phyloP scores from a whole-genome alignment of 2,797 vertebrate species.

The Thamnophis elegans region DNA sequence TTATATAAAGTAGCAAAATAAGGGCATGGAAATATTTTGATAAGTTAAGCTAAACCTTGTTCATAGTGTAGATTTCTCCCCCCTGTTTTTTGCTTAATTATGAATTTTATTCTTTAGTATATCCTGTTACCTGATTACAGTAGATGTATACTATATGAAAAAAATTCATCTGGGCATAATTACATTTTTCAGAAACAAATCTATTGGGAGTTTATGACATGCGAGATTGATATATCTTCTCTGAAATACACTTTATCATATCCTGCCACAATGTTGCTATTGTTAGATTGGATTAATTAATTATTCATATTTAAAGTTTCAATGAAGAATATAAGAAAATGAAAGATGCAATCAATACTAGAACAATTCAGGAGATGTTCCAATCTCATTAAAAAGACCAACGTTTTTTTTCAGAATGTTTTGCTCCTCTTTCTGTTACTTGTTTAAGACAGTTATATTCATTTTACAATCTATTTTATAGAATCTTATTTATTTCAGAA shows the following conservation, averaged over 20 bases:
- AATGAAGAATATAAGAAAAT: neutral
- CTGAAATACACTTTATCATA: neutral
- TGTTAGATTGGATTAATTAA: neutral
- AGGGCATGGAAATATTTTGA: neutral
- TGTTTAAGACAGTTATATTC: neutral
- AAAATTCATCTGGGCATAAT: neutral
- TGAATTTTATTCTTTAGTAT: neutral
- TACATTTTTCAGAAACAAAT: neutral
- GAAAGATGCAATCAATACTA: neutral
- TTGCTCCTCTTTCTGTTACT: neutral
- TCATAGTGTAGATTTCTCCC: neutral
- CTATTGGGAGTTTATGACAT: neutral
- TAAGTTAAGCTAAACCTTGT: neutral
- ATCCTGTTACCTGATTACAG: neutral
- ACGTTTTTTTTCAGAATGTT: neutral
- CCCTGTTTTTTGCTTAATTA: neutral
- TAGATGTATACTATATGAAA: neutral
- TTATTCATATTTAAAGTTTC: neutral
- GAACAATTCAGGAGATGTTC: neutral
- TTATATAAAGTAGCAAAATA: neutral
- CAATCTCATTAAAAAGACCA: neutral
- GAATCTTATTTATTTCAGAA: conserved; percentile 67
- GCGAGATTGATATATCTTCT: neutral
- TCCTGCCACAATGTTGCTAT: neutral
- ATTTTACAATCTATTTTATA: conserved; percentile 30